These are phyloP conservation scores for Thumatha senex DNA, from an alignment of 2,888 invertebrate species.

Conservation along the genomic window DNA sequence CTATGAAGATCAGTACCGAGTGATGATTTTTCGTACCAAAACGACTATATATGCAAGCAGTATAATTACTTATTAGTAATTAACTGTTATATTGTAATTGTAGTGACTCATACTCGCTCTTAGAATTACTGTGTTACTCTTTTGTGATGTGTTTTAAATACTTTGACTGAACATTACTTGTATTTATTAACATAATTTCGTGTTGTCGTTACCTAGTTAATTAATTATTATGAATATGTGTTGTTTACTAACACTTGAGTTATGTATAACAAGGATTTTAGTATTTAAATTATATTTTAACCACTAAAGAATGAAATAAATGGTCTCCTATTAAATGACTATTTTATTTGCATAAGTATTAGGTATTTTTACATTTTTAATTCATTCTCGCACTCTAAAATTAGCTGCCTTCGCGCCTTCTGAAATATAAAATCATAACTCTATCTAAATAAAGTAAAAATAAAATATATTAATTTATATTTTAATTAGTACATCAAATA, in stretches of 20 bases:
- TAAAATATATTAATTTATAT: no score
- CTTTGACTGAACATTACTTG: background rate
- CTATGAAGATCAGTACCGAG: no score
- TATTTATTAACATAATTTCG: background rate
- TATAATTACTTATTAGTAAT: no score
- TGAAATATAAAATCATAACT: constrained; percentile 18
- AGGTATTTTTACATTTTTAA: no score
- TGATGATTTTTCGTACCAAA: no score
- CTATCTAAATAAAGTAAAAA: no score
- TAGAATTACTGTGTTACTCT: background rate
- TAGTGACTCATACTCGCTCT: background rate
- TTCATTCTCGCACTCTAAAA: constrained; percentile 15
- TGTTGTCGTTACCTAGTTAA: background rate
- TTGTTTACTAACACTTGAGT: background rate
- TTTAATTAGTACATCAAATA: no score
- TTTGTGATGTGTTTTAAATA: background rate
- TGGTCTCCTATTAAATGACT: constrained; percentile 11
- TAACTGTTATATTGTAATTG: background rate
- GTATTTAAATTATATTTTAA: no score
- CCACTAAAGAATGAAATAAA: constrained; percentile 16
- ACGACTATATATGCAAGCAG: no score
- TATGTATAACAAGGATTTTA: background rate
- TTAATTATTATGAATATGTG: background rate
- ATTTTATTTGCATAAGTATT: constrained; percentile 17
- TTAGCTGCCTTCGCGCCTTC: constrained; percentile 31